These are phyloP conservation scores for Enteromius treurensis DNA, from an alignment of 2,797 vertebrate species.

Conservation along the genomic window DNA sequence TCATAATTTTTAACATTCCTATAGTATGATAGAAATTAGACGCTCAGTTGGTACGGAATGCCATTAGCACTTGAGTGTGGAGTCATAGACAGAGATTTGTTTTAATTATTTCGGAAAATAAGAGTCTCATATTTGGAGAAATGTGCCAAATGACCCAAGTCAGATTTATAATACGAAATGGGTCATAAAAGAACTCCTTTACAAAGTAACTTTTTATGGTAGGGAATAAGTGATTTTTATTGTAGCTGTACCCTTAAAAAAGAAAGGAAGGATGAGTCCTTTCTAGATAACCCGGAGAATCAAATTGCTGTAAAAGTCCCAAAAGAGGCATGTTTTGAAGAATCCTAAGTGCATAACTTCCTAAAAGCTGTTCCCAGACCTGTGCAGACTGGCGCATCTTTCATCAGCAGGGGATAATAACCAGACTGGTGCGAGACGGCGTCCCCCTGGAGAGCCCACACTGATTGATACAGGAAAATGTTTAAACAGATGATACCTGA, in stretches of 20 bases:
- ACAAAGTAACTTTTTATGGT: neutral
- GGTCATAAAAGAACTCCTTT: neutral
- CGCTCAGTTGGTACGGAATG: neutral
- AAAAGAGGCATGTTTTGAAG: slow-evolving; percentile 36
- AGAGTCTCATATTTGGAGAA: neutral
- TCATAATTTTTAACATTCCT: neutral
- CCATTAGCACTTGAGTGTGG: slow-evolving; percentile 3
- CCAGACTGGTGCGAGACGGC: slow-evolving; percentile 39
- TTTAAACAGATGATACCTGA: slow-evolving; percentile 66
- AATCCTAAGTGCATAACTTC: slow-evolving; percentile 40
- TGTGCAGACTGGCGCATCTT: slow-evolving; percentile 41
- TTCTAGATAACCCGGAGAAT: slow-evolving; percentile 22
- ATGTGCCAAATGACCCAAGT: neutral
- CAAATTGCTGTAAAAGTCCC: slow-evolving; percentile 27
- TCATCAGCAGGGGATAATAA: slow-evolving; percentile 55
- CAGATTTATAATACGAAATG: neutral
- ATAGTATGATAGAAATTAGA: neutral
- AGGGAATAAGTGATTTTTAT: neutral
- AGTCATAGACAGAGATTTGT: neutral
- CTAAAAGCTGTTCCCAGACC: slow-evolving; percentile 45
- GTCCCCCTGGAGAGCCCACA: slow-evolving; percentile 38
- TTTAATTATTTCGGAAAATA: slow-evolving; percentile 1
- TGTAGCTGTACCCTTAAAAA: neutral
- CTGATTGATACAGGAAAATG: slow-evolving; percentile 66
- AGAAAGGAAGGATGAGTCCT: neutral